phyloP scores from a whole-genome alignment of 2,797 vertebrate genomes.

The Hipposideros larvatus region DNA sequence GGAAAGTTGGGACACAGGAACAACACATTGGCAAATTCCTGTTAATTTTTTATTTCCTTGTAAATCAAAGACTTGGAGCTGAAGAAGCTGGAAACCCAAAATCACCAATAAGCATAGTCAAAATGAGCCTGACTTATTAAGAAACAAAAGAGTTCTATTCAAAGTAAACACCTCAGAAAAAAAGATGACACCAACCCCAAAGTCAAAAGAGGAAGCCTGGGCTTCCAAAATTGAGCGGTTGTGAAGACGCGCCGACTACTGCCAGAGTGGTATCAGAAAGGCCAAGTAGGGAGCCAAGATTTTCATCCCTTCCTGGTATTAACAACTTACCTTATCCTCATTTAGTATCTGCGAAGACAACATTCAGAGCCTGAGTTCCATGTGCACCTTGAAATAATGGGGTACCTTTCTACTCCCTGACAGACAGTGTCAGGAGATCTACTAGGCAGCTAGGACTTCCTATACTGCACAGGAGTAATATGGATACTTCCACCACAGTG shows the following conservation, averaged over 20 bases:
- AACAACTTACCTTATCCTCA: not conserved
- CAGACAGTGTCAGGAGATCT: rapidly evolving
- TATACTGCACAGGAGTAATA: not conserved
- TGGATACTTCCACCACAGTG: too few relatives aligned
- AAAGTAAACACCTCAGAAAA: not conserved
- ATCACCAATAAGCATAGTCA: not conserved
- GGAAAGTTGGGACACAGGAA: not conserved
- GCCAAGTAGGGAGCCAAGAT: not conserved
- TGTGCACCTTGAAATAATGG: not conserved
- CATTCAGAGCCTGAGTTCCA: not conserved
- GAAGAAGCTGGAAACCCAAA: not conserved
- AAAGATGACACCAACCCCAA: not conserved
- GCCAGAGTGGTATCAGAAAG: not conserved
- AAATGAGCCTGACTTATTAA: not conserved
- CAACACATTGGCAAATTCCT: not conserved
- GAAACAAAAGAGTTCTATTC: not conserved
- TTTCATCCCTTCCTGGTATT: not conserved
- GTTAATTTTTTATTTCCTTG: not conserved
- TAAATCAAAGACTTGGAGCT: not conserved
- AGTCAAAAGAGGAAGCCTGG: not conserved
- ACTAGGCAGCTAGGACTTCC: not conserved
- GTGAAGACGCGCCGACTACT: rapidly evolving
- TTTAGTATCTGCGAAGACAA: not conserved
- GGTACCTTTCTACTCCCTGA: not conserved
- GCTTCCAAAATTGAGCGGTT: not conserved